Evolutionary conservation across 2,797 vertebrate genomes (phyloP).

Genomic region (Trematomus bernacchii): DNA sequence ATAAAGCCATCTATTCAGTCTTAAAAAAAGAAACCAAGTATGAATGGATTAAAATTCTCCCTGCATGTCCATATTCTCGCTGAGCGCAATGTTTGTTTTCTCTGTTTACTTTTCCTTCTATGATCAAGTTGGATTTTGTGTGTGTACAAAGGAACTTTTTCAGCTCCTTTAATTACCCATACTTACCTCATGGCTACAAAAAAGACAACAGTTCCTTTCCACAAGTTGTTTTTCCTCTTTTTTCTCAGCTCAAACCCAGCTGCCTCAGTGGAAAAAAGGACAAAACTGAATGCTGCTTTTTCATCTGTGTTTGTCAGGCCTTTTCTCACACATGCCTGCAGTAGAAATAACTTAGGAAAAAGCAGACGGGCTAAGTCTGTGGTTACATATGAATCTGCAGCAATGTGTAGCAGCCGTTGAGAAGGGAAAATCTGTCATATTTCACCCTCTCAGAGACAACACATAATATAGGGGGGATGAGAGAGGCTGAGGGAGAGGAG

Average conservation of each 20-base stretch:
- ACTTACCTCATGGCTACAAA: constrained; percentile 61
- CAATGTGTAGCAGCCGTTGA: constrained; percentile 70
- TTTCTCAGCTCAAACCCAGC: constrained; percentile 65
- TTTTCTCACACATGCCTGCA: constrained; percentile 64
- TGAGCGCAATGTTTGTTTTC: constrained; percentile 27
- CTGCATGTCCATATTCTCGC: constrained; percentile 19
- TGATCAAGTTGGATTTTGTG: constrained; percentile 18
- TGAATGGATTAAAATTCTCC: constrained; percentile 5
- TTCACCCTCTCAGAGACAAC: constrained; percentile 59
- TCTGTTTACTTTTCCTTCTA: constrained; percentile 37
- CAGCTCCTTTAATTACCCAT: constrained; percentile 62
- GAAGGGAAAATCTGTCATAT: constrained; percentile 75
- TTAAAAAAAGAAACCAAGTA: neutral
- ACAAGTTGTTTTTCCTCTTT: constrained; percentile 43
- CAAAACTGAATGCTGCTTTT: constrained; percentile 57
- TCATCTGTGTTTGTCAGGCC: constrained; percentile 65
- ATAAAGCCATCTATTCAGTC: too few species aligned
- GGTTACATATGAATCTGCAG: constrained; percentile 75
- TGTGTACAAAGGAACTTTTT: constrained; percentile 36
- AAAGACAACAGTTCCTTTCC: constrained; percentile 62
- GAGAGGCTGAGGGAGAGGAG: constrained; percentile 58
- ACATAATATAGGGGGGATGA: constrained; percentile 47
- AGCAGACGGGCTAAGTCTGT: constrained; percentile 77
- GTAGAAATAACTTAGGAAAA: constrained; percentile 59
- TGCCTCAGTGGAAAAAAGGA: constrained; percentile 57